These are phyloP conservation scores for Rugalucina vietnamica DNA, from an alignment of 2,888 invertebrate genomes.

Conservation along the genomic window DNA sequence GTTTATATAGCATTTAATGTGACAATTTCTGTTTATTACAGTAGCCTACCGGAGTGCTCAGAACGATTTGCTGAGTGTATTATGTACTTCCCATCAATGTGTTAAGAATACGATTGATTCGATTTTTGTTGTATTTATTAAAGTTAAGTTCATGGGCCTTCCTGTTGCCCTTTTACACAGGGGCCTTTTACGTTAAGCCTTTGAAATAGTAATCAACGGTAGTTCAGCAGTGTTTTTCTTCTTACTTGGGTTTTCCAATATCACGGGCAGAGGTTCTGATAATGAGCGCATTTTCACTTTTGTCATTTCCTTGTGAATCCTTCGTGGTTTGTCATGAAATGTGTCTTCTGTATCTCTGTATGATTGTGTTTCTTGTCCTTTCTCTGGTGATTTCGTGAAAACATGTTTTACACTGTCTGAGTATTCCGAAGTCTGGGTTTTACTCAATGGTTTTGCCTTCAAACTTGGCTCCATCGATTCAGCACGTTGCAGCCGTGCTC, in stretches of 20 bases:
- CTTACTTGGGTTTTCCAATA: neutral
- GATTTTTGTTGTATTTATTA: too few species aligned
- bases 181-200: too few species aligned
- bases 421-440: too few species aligned
- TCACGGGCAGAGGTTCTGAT: neutral
- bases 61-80: too few species aligned
- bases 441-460: neutral
- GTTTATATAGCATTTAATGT: too few species aligned
- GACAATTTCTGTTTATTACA: too few species aligned
- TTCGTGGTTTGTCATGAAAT: neutral
- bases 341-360: neutral
- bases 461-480: constrained; percentile 17
- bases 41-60: too few species aligned
- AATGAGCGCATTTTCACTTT: neutral
- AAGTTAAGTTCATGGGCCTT: too few species aligned
- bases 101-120: too few species aligned
- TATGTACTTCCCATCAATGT: too few species aligned
- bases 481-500: constrained; percentile 43
- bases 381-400: neutral
- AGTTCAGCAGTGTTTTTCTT: neutral
- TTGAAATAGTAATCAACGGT: neutral
- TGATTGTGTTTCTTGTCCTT: neutral
- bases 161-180: too few species aligned
- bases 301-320: neutral
- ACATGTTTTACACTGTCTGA: neutral